Percentiles rank a stretch among this genome's conserved stretches.
Conservation (phyloP, 1,140 invertebrate genomes). For the Lamellibrachia luymesi region DNA sequence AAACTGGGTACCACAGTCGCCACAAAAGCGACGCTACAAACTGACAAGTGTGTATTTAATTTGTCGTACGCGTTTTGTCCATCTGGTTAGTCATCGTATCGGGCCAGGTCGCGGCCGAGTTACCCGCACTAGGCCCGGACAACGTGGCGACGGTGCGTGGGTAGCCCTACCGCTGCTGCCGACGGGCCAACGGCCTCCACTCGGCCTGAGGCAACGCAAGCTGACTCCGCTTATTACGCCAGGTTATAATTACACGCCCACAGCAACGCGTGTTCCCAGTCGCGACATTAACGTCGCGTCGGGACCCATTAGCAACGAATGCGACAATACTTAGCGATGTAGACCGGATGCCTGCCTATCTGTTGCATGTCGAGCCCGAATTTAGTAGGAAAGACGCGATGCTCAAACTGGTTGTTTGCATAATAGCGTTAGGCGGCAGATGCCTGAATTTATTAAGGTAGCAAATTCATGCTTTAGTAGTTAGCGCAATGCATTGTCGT, state of each 20-base stretch:
- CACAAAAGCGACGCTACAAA: not conserved
- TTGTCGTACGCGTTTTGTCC: not conserved
- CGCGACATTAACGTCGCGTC: not conserved
- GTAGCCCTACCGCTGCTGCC: too few species aligned
- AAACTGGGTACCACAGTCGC: too few species aligned
- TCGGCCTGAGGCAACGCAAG: not conserved
- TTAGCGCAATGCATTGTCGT: not conserved
- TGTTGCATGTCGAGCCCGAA: not conserved
- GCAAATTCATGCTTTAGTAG: not conserved
- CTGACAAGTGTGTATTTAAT: not conserved
- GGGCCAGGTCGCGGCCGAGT: too few species aligned
- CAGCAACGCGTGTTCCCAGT: too few species aligned
- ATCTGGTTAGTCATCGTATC: not conserved
- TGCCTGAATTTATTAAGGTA: not conserved
- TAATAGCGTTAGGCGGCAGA: not conserved
- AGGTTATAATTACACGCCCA: not conserved
- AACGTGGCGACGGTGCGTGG: too few species aligned
- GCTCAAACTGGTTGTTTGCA: not conserved
- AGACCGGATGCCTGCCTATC: not conserved
- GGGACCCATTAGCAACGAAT: not conserved
- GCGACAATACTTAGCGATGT: not conserved
- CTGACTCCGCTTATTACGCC: not conserved
- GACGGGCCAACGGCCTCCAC: too few species aligned
- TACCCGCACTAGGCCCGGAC: too few species aligned
- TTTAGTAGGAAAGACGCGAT: not conserved